Evolutionary conservation across 2,797 vertebrate species (phyloP), one percentile per base, ranked within the genome.

Genomic region (Sebastolobus alascanus): DNA sequence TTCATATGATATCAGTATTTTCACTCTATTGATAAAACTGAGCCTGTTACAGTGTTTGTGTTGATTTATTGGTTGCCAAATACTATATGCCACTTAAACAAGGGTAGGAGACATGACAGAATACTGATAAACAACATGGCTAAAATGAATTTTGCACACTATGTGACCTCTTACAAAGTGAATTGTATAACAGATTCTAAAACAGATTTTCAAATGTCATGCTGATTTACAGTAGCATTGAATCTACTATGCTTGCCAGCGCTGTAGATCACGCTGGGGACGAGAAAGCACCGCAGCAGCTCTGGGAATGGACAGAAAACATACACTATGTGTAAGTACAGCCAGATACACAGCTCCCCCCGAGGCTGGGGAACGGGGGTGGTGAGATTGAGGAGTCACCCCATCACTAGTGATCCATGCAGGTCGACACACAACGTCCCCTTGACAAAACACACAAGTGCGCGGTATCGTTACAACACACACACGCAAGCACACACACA

Each of bases 371-470:
- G 68, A 76, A 73, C 8, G 27, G 73, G 73, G 38, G 67, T 59
- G 38, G 67, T 52, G 84, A 88, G 85, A 87, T 82, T 77, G 86
- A 83, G 22, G 75, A 89, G 85, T 90, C 89, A 87, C 81, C 89
- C 84, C 87, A 89, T 89, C 86, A 74, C 85, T 72, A 73, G 77
- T 90, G 86, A 90, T 90, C 89, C 89, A 83, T 87, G 80, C 81
- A 83, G 88, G 85, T 82, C 61, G 22, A 72, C 84, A 83, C 78
- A 79, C 78, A 68, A 77, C 40, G 46, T 31, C 82, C 78, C 67
- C 73, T 74, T 84, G 37, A 87, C 79, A 83, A 84, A 88, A 73
- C 79, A 77, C 79, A 80, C 77, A 22, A 67, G 38, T 68, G 59
- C 72, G 67, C 66, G 78, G 40, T 46, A 37, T 61, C 4, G 13